Conservation (phyloP, 2,113 vertebrate genomes). For the Stegostoma tigrinum region DNA sequence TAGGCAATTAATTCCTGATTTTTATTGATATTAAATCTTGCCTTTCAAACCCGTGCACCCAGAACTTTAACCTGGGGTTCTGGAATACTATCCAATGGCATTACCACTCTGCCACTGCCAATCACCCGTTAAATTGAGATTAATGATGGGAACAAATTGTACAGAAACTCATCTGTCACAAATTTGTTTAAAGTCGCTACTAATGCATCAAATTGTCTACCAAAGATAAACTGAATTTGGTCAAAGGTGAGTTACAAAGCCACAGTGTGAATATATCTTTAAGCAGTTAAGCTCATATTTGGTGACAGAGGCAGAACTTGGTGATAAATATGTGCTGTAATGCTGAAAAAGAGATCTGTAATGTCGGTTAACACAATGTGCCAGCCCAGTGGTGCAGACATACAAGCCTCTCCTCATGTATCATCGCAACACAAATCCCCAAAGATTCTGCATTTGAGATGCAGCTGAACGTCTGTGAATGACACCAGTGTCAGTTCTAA, state of each 20-base stretch:
- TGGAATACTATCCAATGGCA: too few species aligned
- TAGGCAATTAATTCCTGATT: too few species aligned
- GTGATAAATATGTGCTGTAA: not conserved
- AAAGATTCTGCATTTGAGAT: not conserved
- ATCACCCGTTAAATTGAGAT: constrained; percentile 48
- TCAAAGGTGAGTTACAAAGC: constrained; percentile 43
- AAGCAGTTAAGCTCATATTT: constrained; percentile 28
- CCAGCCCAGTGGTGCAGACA: not conserved
- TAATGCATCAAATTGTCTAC: constrained; percentile 52
- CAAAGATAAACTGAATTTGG: constrained; percentile 59
- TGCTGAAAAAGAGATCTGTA: not conserved
- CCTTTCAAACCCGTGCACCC: too few species aligned
- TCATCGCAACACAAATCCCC: not conserved
- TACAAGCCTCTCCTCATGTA: not conserved
- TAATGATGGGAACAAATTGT: constrained; percentile 62
- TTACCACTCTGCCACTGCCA: too few species aligned
- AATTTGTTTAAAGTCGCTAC: constrained; percentile 65
- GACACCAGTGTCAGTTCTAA: not conserved
- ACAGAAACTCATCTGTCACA: constrained; percentile 56
- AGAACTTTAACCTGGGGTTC: too few species aligned
- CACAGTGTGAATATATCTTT: constrained; percentile 31
- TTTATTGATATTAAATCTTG: too few species aligned
- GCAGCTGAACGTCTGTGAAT: not conserved
- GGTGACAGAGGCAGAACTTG: not conserved
- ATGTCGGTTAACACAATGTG: not conserved